Conservation (phyloP, 35 echinoderm and acorn worm genomes). For the Apostichopus japonicus region DNA sequence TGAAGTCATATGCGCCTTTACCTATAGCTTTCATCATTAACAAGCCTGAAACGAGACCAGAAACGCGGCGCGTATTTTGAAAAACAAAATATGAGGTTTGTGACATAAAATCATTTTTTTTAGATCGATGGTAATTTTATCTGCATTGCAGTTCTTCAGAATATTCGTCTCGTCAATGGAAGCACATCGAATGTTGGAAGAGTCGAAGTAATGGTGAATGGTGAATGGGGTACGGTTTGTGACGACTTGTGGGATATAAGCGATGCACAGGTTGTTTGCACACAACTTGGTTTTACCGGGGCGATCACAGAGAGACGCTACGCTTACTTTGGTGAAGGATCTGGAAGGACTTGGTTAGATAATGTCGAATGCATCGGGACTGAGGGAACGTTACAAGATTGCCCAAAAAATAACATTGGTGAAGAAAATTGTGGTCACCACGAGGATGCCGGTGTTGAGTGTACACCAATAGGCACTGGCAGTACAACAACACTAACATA, state of each 20-base stretch:
- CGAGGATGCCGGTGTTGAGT: conserved; percentile 62
- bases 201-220: conserved; percentile 30
- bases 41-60: too few species aligned
- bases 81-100: too few species aligned
- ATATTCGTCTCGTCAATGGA: conserved; percentile 34
- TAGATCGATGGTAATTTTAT: too few species aligned
- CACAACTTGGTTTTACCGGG: conserved; percentile 8
- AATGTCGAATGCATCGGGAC: conserved; percentile 35
- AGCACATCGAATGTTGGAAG: not conserved
- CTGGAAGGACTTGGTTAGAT: conserved; percentile 45
- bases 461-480: not conserved
- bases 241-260: conserved; percentile 57
- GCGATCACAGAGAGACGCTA: not conserved
- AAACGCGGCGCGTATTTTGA: too few species aligned
- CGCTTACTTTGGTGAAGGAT: conserved; percentile 30
- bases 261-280: conserved; percentile 43
- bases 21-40: too few species aligned
- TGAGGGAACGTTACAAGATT: conserved; percentile 5
- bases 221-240: conserved; percentile 56
- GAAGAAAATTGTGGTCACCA: conserved; percentile 58
- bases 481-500: not conserved
- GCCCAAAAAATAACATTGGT: not conserved
- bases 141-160: not conserved
- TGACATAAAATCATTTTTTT: too few species aligned
- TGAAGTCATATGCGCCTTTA: too few species aligned